Percentiles rank a stretch among this genome's conserved stretches.
Conservation (phyloP, 37 sponge, comb jelly and placozoan genomes). For the Bolinopsis microptera region DNA sequence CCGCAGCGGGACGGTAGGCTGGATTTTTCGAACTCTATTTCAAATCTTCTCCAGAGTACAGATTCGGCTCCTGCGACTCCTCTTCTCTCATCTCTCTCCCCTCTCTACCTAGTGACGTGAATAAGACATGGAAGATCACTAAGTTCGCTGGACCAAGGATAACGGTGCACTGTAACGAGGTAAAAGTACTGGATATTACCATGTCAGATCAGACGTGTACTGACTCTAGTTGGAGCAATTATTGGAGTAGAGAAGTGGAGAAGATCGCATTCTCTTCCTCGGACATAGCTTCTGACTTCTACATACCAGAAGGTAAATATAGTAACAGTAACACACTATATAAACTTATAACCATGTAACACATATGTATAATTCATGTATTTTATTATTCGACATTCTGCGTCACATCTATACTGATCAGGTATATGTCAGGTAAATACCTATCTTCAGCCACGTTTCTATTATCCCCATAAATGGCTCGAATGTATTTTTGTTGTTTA, state of each 20-base stretch:
- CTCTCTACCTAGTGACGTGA: not conserved
- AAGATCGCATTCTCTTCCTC: not conserved
- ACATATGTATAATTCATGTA: too few species aligned
- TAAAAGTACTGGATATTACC: not conserved
- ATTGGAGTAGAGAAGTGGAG: not conserved
- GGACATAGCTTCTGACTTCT: too few species aligned
- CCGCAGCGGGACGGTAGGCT: not conserved
- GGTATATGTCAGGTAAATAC: too few species aligned
- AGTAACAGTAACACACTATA: too few species aligned
- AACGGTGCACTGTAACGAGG: not conserved
- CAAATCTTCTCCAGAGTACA: not conserved
- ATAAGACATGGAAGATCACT: not conserved
- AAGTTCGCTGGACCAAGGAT: not conserved
- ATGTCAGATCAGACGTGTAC: not conserved
- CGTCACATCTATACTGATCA: not conserved
- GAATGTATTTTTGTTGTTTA: too few species aligned
- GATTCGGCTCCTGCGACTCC: too few species aligned
- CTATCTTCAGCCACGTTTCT: too few species aligned
- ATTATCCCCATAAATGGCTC: too few species aligned
- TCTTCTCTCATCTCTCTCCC: not conserved
- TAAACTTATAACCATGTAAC: too few species aligned
- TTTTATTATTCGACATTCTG: not conserved
- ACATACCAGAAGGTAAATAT: too few species aligned
- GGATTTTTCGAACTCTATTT: not conserved
- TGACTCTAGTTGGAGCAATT: not conserved